These are phyloP conservation scores for Nerophis ophidion DNA, from an alignment of 2,113 vertebrate species.

Conservation along the genomic window DNA sequence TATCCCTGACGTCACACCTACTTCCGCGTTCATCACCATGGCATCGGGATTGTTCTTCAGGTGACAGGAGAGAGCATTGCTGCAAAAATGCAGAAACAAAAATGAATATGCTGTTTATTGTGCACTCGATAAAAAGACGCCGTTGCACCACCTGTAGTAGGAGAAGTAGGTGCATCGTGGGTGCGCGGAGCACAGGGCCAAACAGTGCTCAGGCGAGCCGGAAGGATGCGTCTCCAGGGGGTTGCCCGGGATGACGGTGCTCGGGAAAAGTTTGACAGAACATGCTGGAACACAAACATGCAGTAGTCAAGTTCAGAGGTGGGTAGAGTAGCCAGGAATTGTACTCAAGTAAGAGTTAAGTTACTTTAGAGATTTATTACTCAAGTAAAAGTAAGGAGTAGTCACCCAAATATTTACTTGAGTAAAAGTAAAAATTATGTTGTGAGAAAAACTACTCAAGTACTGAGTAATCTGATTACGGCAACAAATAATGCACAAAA, in stretches of 20 bases:
- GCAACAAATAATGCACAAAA: no score
- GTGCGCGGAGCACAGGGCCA: conserved; percentile 46
- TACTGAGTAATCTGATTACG: no score
- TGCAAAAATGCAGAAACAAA: conserved; percentile 6
- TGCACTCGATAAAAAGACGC: not conserved
- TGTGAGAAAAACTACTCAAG: no score
- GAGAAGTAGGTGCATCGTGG: conserved; percentile 55
- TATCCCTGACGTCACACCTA: conserved; percentile 37
- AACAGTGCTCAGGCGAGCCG: conserved; percentile 51
- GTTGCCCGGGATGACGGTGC: conserved; percentile 23
- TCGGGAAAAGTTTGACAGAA: conserved; percentile 27
- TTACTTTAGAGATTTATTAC: no score
- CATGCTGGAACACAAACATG: conserved; percentile 29
- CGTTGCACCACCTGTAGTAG: conserved; percentile 17
- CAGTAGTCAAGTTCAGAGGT: no score
- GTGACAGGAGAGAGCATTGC: conserved; percentile 13
- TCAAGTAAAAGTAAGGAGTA: no score
- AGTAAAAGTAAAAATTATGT: no score
- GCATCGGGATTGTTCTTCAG: conserved; percentile 37
- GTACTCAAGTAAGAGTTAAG: no score
- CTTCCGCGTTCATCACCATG: not conserved
- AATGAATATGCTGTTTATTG: not conserved
- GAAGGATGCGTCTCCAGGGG: not conserved
- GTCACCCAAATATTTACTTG: no score
- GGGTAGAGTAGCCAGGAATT: no score